These are phyloP conservation scores for Sesamia nonagrioides DNA, from an alignment of 1,140 invertebrate genomes.

Conservation along the genomic window DNA sequence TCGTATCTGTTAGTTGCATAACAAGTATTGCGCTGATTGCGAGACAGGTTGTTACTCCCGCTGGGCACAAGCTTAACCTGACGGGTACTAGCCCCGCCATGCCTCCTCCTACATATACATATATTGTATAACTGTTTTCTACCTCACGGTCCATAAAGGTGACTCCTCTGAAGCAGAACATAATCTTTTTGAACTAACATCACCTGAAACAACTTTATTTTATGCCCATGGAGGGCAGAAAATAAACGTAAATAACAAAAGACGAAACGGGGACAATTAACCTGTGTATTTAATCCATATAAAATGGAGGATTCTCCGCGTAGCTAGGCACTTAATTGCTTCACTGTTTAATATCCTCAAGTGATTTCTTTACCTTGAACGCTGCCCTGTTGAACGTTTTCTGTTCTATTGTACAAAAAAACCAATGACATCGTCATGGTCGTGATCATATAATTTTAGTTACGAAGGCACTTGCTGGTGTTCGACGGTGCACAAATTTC, in stretches of 20 bases:
- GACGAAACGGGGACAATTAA: conserved; percentile 45
- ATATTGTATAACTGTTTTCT: not conserved
- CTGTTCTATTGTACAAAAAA: conserved; percentile 15
- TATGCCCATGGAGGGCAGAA: conserved; percentile 8
- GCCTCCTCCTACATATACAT: not conserved
- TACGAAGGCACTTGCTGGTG: not conserved
- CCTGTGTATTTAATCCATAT: conserved; percentile 43
- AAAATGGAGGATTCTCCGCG: conserved; percentile 14
- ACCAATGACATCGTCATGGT: conserved; percentile 15
- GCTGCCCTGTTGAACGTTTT: conserved; percentile 20
- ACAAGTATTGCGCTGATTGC: conserved; percentile 32
- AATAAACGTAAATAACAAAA: conserved; percentile 46
- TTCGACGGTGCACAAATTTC: not conserved
- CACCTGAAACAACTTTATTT: conserved; percentile 27
- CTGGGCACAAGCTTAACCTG: not conserved
- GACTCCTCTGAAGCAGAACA: not conserved
- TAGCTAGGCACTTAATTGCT: conserved; percentile 48
- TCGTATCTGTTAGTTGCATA: conserved; percentile 51
- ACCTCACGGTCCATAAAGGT: not conserved
- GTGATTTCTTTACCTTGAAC: conserved; percentile 44
- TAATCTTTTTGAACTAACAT: conserved; percentile 13
- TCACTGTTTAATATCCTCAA: conserved; percentile 52
- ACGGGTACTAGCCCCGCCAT: not conserved
- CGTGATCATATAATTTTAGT: not conserved
- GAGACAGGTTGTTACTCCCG: conserved; percentile 42